Conservation (phyloP, 2,797 vertebrate species). For the Lagodon rhomboides region DNA sequence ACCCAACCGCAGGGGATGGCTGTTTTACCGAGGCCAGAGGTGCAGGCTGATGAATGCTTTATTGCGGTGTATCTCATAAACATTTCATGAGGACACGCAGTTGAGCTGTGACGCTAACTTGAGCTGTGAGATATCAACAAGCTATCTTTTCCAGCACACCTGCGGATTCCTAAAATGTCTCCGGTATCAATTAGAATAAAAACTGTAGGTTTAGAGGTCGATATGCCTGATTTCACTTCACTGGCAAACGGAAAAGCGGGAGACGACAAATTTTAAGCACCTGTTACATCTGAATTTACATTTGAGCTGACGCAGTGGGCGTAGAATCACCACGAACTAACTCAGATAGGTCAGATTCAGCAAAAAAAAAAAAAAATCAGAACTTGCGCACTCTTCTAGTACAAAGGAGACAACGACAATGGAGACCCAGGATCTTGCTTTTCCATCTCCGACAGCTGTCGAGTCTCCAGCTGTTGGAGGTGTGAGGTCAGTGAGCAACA, state of each 20-base stretch:
- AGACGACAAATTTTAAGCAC: background rate
- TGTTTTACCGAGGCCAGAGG: slow-evolving; percentile 37
- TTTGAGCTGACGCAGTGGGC: background rate
- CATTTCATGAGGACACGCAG: background rate
- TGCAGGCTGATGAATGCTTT: slow-evolving; percentile 18
- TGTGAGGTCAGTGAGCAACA: slow-evolving; percentile 63
- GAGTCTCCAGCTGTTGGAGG: slow-evolving; percentile 43
- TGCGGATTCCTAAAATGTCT: slow-evolving; percentile 5
- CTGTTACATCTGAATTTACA: slow-evolving; percentile 9
- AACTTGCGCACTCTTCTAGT: slow-evolving; percentile 23
- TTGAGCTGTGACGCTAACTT: background rate
- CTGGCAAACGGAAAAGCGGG: no score
- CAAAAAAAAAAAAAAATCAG: background rate
- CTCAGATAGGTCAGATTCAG: background rate
- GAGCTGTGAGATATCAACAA: background rate
- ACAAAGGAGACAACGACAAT: background rate
- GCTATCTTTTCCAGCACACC: background rate
- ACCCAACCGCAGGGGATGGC: slow-evolving; percentile 37
- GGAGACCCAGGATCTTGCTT: slow-evolving; percentile 13
- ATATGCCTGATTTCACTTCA: background rate
- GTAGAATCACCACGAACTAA: background rate
- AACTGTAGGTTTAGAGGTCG: slow-evolving; percentile 13
- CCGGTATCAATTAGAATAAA: slow-evolving; percentile 20
- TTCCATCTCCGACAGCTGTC: slow-evolving; percentile 41
- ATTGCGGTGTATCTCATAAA: slow-evolving; percentile 4